Percentiles rank a stretch among this genome's conserved stretches.
These are phyloP conservation scores for Ecliptopera silaceata DNA, from an alignment of 2,888 invertebrate species.

Conservation along the genomic window DNA sequence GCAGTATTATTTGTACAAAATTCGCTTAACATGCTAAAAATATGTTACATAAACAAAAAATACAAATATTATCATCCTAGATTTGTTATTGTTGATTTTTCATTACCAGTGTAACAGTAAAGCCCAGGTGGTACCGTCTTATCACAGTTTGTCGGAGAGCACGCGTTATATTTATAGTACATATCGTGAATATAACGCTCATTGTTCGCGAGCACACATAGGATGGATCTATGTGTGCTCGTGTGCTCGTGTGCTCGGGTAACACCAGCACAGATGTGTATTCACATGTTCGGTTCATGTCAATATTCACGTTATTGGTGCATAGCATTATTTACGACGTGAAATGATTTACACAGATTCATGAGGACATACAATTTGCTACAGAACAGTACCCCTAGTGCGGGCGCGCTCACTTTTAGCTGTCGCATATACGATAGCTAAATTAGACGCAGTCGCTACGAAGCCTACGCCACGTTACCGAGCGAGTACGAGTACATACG, in stretches of 20 bases:
- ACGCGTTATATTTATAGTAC: neutral
- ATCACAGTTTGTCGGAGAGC: neutral
- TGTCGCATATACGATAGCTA: too few relatives aligned
- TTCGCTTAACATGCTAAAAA: too few relatives aligned
- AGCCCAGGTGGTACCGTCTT: neutral
- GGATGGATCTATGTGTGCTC: constrained; percentile 4
- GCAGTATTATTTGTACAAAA: too few relatives aligned
- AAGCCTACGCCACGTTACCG: too few relatives aligned
- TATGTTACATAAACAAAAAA: neutral
- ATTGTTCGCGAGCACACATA: constrained; percentile 12
- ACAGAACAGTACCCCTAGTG: neutral
- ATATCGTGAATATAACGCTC: constrained; percentile 3
- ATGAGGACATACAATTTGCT: neutral
- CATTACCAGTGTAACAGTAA: neutral
- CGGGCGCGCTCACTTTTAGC: too few relatives aligned
- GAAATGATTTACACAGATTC: too few relatives aligned
- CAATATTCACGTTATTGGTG: constrained; percentile 12
- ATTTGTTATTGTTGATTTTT: neutral
- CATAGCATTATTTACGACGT: neutral
- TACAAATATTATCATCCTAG: neutral
- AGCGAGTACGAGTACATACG: too few relatives aligned
- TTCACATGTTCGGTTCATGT: constrained; percentile 12
- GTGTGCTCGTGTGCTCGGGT: too few relatives aligned
- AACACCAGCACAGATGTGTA: constrained; percentile 8
- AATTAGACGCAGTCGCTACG: too few relatives aligned